Evolutionary conservation across 2,888 invertebrate genomes (phyloP).

Genomic region (Cistogaster globosa): DNA sequence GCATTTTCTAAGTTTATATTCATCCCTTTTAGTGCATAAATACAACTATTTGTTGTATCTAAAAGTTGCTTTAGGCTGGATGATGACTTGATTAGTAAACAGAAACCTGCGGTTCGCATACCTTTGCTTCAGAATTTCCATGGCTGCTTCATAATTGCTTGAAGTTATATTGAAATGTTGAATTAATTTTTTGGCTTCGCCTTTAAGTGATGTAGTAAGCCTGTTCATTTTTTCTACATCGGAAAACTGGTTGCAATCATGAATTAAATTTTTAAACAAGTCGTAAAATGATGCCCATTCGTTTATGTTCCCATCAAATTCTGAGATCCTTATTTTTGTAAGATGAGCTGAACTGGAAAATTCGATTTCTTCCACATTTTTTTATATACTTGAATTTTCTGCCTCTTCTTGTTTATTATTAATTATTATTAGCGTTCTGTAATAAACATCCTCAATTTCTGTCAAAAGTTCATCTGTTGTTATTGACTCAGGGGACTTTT

Average conservation of each 20-base stretch:
- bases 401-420: not conserved
- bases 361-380: not conserved
- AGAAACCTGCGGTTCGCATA: not conserved
- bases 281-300: constrained; percentile 30
- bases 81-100: not conserved
- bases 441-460: not conserved
- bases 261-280: constrained; percentile 13
- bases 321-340: not conserved
- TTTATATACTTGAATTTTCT: not conserved
- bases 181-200: constrained; percentile 9
- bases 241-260: constrained; percentile 1
- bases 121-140: not conserved
- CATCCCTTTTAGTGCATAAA: not conserved
- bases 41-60: not conserved
- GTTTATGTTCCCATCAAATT: constrained; percentile 27
- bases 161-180: not conserved
- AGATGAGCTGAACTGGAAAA: no score
- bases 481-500: not conserved
- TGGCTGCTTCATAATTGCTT: not conserved
- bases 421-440: not conserved
- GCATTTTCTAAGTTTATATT: not conserved
- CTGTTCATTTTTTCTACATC: constrained; percentile 36
- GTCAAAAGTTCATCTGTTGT: not conserved
- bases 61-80: not conserved
- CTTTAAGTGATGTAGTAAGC: not conserved